Conservation (phyloP, 2,113 vertebrate genomes). For the Argyrosomus japonicus region DNA sequence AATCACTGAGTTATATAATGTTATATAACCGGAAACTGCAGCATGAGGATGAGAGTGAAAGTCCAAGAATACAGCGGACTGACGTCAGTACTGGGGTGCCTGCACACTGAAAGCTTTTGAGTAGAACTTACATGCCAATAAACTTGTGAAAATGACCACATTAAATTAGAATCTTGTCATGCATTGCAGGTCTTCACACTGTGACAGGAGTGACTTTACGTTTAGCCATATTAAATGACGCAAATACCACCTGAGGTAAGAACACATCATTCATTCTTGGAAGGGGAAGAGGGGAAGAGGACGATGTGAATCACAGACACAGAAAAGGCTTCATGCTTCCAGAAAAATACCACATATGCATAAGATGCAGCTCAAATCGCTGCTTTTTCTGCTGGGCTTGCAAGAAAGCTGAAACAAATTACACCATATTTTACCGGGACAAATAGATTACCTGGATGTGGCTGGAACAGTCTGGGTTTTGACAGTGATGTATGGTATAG, state of each 20-base stretch:
- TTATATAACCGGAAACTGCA: constrained; percentile 52
- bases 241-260: not conserved
- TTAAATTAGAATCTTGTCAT: constrained; percentile 1
- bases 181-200: not conserved
- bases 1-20: constrained; percentile 71
- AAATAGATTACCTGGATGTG: constrained; percentile 81
- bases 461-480: constrained; percentile 66
- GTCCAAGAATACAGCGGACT: not conserved
- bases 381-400: constrained; percentile 65
- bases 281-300: not conserved
- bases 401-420: constrained; percentile 75
- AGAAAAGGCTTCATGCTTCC: not conserved
- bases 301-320: not conserved
- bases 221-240: constrained; percentile 10
- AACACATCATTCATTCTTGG: not conserved
- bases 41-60: constrained; percentile 22
- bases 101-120: constrained; percentile 20
- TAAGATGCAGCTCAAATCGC: constrained; percentile 31
- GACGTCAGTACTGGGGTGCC: constrained; percentile 1
- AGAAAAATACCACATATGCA: constrained; percentile 49
- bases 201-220: not conserved
- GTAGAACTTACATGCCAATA: not conserved
- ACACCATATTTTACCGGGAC: constrained; percentile 70
- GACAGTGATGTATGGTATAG: constrained; percentile 82
- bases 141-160: not conserved